Conservation (phyloP, 1,140 invertebrate species). For the Drosophila varians region DNA sequence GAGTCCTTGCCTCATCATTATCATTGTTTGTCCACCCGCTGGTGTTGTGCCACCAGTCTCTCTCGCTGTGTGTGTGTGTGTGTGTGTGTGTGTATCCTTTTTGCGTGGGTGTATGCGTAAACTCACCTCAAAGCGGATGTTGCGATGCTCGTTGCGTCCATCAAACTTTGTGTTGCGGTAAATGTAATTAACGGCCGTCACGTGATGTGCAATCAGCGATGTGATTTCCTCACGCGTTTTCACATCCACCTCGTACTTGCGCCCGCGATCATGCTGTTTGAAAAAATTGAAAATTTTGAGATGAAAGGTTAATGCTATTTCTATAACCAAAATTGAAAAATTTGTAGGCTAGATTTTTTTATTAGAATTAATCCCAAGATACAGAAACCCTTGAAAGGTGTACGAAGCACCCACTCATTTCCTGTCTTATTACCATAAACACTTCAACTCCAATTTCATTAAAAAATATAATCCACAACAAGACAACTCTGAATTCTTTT, state of each 20-base stretch:
- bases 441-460: neutral
- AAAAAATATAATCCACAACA: neutral
- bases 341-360: too few relatives aligned
- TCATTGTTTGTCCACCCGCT: constrained; percentile 30
- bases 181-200: constrained; percentile 99
- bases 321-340: too few relatives aligned
- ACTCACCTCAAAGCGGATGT: constrained; percentile 98
- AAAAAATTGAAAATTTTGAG: constrained; percentile 6
- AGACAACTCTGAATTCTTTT: neutral
- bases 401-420: too few relatives aligned
- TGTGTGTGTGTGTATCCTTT: neutral
- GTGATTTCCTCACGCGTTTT: constrained; percentile 98
- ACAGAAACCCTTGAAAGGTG: too few relatives aligned
- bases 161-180: constrained; percentile 98
- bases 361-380: too few relatives aligned
- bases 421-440: neutral
- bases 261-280: constrained; percentile 86
- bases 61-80: neutral
- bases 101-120: neutral
- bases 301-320: too few relatives aligned
- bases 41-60: neutral
- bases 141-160: constrained; percentile 92
- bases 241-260: constrained; percentile 86
- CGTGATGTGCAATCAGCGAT: constrained; percentile 98
- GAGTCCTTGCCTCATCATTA: constrained; percentile 44